Conservation (phyloP, 1,140 invertebrate genomes). For the Sycophaga agraensis region DNA sequence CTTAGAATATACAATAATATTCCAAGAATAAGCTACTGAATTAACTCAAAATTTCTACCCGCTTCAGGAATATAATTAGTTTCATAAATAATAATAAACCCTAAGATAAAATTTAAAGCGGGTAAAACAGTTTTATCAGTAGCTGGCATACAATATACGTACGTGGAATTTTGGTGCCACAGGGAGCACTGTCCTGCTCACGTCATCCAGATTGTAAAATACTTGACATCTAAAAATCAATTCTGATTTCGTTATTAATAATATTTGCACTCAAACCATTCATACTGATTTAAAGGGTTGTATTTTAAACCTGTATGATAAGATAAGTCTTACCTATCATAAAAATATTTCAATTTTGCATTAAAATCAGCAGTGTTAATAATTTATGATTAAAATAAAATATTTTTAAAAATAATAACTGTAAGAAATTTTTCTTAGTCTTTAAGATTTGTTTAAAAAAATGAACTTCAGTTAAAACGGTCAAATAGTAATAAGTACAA, state of each 20-base stretch:
- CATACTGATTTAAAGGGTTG: constrained; percentile 44
- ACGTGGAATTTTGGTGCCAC: constrained; percentile 48
- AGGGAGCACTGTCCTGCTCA: constrained; percentile 54
- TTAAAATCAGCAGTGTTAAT: no score
- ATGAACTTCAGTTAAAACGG: no score
- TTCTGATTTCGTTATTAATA: constrained; percentile 62
- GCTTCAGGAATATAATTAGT: constrained; percentile 17
- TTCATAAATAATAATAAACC: constrained; percentile 24
- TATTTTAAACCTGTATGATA: constrained; percentile 40
- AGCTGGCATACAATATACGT: constrained; percentile 53
- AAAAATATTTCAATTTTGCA: no score
- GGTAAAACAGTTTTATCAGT: constrained; percentile 49
- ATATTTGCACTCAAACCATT: constrained; percentile 57
- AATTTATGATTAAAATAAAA: no score
- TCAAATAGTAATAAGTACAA: no score
- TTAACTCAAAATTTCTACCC: constrained; percentile 42
- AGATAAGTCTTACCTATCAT: constrained; percentile 12
- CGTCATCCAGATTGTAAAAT: constrained; percentile 53
- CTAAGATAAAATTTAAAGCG: constrained; percentile 24
- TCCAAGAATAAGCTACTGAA: constrained; percentile 51
- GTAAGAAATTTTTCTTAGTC: no score
- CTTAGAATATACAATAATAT: constrained; percentile 45
- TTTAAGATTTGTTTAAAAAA: no score
- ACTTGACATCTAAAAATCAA: constrained; percentile 62
- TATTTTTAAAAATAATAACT: no score